Evolutionary conservation across 1,140 invertebrate species (phyloP), one percentile per base, ranked within the genome.

Genomic region (Steinernema feltiae): DNA sequence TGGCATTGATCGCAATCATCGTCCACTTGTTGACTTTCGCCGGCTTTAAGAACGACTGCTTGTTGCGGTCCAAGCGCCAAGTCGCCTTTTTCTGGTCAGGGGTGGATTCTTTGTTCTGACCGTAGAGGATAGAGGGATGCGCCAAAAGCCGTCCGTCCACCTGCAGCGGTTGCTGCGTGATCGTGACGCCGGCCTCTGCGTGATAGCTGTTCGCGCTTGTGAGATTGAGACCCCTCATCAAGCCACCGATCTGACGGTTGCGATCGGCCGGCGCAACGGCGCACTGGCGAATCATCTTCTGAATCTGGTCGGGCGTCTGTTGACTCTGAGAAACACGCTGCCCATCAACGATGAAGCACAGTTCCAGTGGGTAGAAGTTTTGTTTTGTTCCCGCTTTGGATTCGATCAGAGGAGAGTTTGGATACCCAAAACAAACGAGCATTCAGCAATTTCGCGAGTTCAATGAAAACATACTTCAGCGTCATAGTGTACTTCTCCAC

Each of bases 231-330:
- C 48, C 53, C 1, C 32, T 12, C 21, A 31, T 32, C 69, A 74
- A 30, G 1, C 17, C n/a, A n/a, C 21, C 21, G 27, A 69, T 74
- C 48, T 74, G 73, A 1, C 48, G 48, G 3, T 7, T 1, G 1
- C 73, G 73, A 15, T 74, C 48, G 48, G 21, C 17, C 1, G 73
- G 73, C 30, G 29, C 1, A 27, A 48, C 30, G 72, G 72, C 72
- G 27, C 32, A 73, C 72, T 63, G 32, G 69, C 73, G 71, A 74
- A 76, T 76, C 29, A 71, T 71, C 24, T 30, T 70, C 35, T 69
- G 24, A n/a, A 78, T 78, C 74, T 77, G 31, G 21, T 71, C 31
- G 69, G 76, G 76, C 21, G 76, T 77, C 29, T 46, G 30, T 53
- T 77, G 73, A 15, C 3, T 18, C 17, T 7, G 3, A 21, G 48